Evolutionary conservation across 53 echinoderm and acorn worm genomes (phyloP).

Genomic region (Mesocentrotus franciscanus): DNA sequence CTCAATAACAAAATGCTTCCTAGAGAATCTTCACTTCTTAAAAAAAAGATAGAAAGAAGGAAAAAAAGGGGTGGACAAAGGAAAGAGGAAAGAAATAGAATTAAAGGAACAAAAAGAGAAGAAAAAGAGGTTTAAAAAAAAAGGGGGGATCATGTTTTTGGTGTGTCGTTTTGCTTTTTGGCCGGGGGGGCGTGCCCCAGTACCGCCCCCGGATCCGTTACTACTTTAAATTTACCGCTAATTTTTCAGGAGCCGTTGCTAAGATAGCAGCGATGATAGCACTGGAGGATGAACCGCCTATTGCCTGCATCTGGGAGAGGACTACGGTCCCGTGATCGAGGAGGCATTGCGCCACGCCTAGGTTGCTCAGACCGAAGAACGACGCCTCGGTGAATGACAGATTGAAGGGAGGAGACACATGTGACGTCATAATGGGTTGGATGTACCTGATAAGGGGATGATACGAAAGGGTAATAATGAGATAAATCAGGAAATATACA

Average conservation of each 20-base stretch:
- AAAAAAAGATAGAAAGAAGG: no score
- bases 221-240: slow-evolving; percentile 51
- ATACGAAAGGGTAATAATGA: background rate
- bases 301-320: slow-evolving; percentile 69
- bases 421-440: slow-evolving; percentile 59
- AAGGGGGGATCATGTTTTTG: background rate
- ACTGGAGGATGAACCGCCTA: slow-evolving; percentile 83
- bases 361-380: slow-evolving; percentile 85
- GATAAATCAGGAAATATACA: background rate
- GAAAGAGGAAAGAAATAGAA: no score
- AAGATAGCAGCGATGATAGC: slow-evolving; percentile 84
- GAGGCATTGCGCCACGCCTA: slow-evolving; percentile 86
- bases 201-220: no score
- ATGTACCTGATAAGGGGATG: background rate
- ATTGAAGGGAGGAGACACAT: slow-evolving; percentile 83
- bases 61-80: no score
- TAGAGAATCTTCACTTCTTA: no score
- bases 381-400: slow-evolving; percentile 81
- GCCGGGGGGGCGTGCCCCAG: no score
- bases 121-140: no score
- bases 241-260: slow-evolving; percentile 80
- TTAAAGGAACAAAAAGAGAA: no score
- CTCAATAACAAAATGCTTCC: no score
- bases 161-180: background rate
- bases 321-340: slow-evolving; percentile 77